A percentile compares a stretch with the other conserved stretches of the same genome.
Evolutionary conservation across 64 coral and sea anemone species (phyloP).

Genomic region (Dendronephthya gigantea): DNA sequence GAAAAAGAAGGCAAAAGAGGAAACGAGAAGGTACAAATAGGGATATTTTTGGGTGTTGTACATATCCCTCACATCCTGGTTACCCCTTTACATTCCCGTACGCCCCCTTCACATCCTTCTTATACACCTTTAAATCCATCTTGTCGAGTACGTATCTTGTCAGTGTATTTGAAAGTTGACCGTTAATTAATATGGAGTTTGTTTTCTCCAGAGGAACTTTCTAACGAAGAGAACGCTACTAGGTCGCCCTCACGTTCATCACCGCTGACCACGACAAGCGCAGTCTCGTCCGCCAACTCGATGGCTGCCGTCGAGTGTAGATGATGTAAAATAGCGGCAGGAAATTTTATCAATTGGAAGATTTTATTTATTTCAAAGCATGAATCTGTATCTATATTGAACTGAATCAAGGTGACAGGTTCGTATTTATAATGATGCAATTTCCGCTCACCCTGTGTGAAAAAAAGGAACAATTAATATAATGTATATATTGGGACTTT

Average conservation of each 20-base stretch:
- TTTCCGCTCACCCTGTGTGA: neutral
- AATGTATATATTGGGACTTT: neutral
- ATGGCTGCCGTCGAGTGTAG: neutral
- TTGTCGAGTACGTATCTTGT: no score
- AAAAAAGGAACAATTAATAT: neutral
- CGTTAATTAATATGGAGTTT: neutral
- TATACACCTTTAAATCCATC: no score
- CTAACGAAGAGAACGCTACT: neutral
- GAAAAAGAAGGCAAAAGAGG: neutral
- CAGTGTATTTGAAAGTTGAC: no score
- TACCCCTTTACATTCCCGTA: neutral
- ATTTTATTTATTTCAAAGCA: conserved; percentile 15
- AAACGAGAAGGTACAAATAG: neutral
- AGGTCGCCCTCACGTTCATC: conserved; percentile 6
- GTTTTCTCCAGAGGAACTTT: neutral
- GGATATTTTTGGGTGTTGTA: neutral
- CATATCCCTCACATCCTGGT: no score
- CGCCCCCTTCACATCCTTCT: no score
- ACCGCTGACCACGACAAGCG: neutral
- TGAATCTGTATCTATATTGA: neutral
- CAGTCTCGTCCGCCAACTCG: neutral
- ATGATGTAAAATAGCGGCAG: neutral
- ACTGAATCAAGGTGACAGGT: neutral
- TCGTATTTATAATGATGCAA: conserved; percentile 17
- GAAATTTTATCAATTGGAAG: neutral